Conservation (phyloP, 1,140 invertebrate genomes). For the Drosophila busckii region DNA sequence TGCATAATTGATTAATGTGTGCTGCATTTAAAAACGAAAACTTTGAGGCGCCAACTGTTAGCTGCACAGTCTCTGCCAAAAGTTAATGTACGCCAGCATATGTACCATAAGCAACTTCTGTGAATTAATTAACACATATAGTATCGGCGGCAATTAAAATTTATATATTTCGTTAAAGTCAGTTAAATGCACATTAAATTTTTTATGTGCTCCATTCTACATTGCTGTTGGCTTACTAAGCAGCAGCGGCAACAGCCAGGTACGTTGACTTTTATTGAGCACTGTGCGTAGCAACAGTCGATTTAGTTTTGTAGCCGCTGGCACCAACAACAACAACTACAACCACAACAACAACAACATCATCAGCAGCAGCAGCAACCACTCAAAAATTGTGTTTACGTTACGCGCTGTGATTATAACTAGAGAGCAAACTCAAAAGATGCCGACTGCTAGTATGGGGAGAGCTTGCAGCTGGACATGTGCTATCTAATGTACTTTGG, state of each 20-base stretch:
- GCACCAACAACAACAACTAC: too few relatives aligned
- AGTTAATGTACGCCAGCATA: conserved; percentile 3
- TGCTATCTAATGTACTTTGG: conserved; percentile 29
- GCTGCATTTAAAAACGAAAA: conserved; percentile 3
- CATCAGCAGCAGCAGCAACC: conserved; percentile 60
- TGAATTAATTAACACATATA: not conserved
- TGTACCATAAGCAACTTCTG: not conserved
- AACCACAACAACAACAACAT: too few relatives aligned
- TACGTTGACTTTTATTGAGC: conserved; percentile 29
- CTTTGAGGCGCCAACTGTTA: conserved; percentile 15
- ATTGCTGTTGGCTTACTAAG: not conserved
- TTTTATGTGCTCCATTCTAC: too few relatives aligned
- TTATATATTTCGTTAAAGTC: too few relatives aligned
- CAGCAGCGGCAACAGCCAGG: too few relatives aligned
- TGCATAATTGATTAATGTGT: conserved; percentile 49
- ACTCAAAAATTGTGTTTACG: conserved; percentile 74
- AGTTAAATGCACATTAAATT: too few relatives aligned
- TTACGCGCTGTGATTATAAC: conserved; percentile 73
- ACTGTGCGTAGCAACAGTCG: conserved; percentile 10
- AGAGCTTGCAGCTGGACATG: conserved; percentile 31
- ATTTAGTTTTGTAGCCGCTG: conserved; percentile 32
- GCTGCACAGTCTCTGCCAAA: not conserved
- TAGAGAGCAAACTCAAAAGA: conserved; percentile 55
- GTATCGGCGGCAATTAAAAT: too few relatives aligned
- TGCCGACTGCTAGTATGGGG: conserved; percentile 29